Base-by-base conservation (phyloP, 1,140 invertebrate genomes). In the Caenorhabditis briggsae region DNA sequence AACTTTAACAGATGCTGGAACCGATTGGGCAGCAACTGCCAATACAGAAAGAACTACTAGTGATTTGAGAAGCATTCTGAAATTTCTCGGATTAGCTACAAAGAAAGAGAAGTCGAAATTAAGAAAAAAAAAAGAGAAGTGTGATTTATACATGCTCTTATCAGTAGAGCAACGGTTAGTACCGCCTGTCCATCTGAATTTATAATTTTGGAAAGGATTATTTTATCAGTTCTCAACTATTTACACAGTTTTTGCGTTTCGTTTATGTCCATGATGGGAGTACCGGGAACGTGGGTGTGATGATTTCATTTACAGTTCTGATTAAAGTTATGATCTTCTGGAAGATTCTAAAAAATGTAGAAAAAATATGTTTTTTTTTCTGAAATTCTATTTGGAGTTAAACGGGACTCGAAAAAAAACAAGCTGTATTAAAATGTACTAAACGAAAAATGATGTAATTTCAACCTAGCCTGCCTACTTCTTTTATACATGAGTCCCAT, bases 61-160 rank as follows among this genome's bases (percentile, higher is more conserved):
- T 16, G 70, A 78, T 78, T 78, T 78, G 70, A 50, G 70, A 78
- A 78, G 70, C 70, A 78, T 78, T 48, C 70, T 50, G 70, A 23
- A 70, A 70, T 8, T 59, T 16, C 3, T 18, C 0, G 6, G 9
- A 25, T 59, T 59, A n/a, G n/a, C 8, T 59, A 20, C 7, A 33
- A 33, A 11, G 9, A 18, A 23, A 64, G 8, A 33, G 16, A 64
- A 33, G 8, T 25, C n/a, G 5, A 20, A 58, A 64, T 33, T 64
- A 25, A 25, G 1, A 18, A 18, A 58, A 64, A 64, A 16, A 33
- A 64, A 5, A 33, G 25, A 33, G 59, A 25, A 64, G 20, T 8
- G n/a, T 8, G 33, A 25, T 11, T 9, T 9, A 64, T 25, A 64
- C 33, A n/a, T n/a, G 18, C 2, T 7, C n/a, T n/a, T 58, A 7